phyloP scores from a whole-genome alignment of 2,888 invertebrate genomes.

The Melinopterus prodromus region DNA sequence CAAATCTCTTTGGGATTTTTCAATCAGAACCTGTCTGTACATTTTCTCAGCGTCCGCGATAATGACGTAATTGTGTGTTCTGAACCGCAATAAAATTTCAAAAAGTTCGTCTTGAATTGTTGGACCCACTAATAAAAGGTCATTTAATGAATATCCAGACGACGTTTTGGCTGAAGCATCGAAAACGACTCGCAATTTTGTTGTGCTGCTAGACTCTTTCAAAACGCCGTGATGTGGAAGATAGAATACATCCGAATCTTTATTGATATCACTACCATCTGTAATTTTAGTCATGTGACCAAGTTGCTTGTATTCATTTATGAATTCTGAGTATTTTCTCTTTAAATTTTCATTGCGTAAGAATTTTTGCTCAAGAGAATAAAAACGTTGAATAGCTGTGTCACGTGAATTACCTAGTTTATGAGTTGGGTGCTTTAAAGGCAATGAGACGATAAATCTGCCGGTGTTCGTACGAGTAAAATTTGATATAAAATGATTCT shows the following conservation, averaged over 20 bases:
- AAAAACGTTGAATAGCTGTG: constrained; percentile 29
- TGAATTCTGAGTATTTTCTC: constrained; percentile 34
- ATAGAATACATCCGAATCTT: constrained; percentile 38
- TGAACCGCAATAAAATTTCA: background rate
- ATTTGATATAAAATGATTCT: constrained; percentile 31
- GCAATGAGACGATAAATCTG: constrained; percentile 34
- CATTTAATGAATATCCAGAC: too few relatives aligned
- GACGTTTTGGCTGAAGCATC: too few relatives aligned
- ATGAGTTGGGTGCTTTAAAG: constrained; percentile 23
- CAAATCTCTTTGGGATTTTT: too few relatives aligned
- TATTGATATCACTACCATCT: constrained; percentile 12
- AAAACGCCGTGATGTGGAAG: constrained; percentile 49
- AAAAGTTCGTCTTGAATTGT: background rate
- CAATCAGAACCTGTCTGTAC: too few relatives aligned
- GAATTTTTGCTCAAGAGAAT: constrained; percentile 28
- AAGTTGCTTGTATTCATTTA: constrained; percentile 42
- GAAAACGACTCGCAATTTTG: constrained; percentile 36
- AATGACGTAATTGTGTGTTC: background rate
- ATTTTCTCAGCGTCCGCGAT: too few relatives aligned
- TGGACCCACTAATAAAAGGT: too few relatives aligned
- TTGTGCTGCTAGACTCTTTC: constrained; percentile 43
- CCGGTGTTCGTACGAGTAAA: constrained; percentile 6
- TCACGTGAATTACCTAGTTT: constrained; percentile 32
- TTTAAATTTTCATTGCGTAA: constrained; percentile 18
- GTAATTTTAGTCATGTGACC: constrained; percentile 42